Conservation (phyloP, 2,888 invertebrate genomes). For the Proisotoma minuta region DNA sequence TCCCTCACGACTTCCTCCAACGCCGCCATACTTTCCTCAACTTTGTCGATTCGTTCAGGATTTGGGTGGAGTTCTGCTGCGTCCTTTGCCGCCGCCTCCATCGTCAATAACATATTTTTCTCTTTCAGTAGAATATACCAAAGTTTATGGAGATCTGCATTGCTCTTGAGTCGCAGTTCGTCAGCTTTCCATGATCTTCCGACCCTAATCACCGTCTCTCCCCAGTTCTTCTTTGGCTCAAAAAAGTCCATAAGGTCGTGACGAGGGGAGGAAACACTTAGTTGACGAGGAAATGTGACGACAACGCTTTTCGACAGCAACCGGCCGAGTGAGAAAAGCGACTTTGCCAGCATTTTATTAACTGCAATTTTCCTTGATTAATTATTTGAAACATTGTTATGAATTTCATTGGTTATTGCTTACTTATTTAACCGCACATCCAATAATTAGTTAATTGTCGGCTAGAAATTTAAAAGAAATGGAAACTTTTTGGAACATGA, state of each 20-base stretch:
- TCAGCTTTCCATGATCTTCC: constrained; percentile 85
- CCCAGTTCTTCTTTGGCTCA: constrained; percentile 80
- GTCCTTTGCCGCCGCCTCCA: constrained; percentile 77
- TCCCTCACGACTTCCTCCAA: constrained; percentile 85
- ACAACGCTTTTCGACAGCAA: too few relatives aligned
- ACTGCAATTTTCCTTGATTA: too few relatives aligned
- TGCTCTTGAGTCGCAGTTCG: constrained; percentile 90
- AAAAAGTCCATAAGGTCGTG: constrained; percentile 79
- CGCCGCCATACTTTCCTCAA: constrained; percentile 87
- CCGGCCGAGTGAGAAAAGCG: too few relatives aligned
- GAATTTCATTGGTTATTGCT: too few relatives aligned
- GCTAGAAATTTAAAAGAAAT: too few relatives aligned
- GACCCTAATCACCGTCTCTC: constrained; percentile 65
- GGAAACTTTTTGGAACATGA: too few relatives aligned
- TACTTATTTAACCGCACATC: too few relatives aligned
- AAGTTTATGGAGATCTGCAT: constrained; percentile 89
- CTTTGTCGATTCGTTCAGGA: constrained; percentile 90
- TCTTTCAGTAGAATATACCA: constrained; percentile 93
- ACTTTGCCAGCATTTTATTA: too few relatives aligned
- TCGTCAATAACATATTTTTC: constrained; percentile 91
- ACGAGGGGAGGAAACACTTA: background rate
- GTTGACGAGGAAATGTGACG: too few relatives aligned
- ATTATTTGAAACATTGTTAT: too few relatives aligned
- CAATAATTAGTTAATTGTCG: too few relatives aligned
- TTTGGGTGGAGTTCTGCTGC: constrained; percentile 71